Conservation (phyloP, 2,888 invertebrate species). For the Ceriagrion tenellum region DNA sequence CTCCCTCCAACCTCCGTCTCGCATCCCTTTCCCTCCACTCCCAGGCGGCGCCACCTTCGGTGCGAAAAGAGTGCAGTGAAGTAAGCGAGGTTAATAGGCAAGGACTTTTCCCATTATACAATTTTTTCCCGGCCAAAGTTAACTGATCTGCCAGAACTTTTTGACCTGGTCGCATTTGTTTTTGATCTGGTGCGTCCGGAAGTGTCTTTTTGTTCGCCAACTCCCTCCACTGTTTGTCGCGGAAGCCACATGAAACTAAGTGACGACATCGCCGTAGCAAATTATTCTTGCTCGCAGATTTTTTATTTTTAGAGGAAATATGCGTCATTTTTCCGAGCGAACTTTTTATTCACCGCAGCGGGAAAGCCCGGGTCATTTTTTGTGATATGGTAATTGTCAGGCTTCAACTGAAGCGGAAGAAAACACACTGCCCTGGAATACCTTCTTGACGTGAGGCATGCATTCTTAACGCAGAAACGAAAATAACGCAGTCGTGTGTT, state of each 20-base stretch:
- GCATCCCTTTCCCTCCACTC: neutral
- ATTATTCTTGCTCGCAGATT: neutral
- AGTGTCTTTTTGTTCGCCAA: neutral
- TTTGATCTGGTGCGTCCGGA: neutral
- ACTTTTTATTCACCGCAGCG: neutral
- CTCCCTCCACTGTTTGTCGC: neutral
- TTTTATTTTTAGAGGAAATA: neutral
- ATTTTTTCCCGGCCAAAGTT: neutral
- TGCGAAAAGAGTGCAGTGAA: neutral
- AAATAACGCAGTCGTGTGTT: neutral
- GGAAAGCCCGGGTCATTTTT: neutral
- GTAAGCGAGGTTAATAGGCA: neutral
- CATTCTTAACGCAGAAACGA: neutral
- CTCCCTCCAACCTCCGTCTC: no score
- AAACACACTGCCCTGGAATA: neutral
- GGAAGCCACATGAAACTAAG: neutral
- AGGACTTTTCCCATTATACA: neutral
- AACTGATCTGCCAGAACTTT: neutral
- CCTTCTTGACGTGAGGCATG: constrained; percentile 12
- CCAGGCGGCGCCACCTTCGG: neutral
- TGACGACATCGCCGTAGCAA: neutral
- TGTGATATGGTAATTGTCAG: constrained; percentile 4
- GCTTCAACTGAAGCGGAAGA: neutral
- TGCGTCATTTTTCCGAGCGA: neutral
- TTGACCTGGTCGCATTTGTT: neutral